A percentile compares a stretch with the other conserved stretches of the same genome.
Conservation (phyloP, 2,888 invertebrate species). For the Dryocosmus kuriphilus region DNA sequence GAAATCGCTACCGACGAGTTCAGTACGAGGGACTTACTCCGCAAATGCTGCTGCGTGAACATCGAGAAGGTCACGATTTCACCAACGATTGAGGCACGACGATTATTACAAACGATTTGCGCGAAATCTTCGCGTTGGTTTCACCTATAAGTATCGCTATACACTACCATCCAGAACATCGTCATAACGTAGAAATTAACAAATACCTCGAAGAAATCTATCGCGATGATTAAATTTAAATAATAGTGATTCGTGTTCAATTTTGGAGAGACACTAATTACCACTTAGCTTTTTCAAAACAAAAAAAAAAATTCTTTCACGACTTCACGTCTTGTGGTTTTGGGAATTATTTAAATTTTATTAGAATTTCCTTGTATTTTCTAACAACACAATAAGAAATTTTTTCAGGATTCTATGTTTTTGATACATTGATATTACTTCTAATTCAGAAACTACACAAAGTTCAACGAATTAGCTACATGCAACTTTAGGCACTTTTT, state of each 20-base stretch:
- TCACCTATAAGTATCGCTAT: conserved; percentile 25
- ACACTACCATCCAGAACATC: conserved; percentile 29
- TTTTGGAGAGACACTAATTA: background rate
- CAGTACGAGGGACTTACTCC: background rate
- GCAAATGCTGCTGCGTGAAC: conserved; percentile 19
- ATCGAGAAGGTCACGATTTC: conserved; percentile 43
- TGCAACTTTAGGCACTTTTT: background rate
- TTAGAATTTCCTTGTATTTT: no score
- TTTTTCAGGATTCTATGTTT: no score
- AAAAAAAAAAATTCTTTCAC: no score
- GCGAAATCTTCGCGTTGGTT: conserved; percentile 33
- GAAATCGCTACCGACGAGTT: conserved; percentile 10
- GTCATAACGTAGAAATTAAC: conserved; percentile 7
- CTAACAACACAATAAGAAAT: no score
- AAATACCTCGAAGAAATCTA: conserved; percentile 14
- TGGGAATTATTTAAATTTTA: no score
- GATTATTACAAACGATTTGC: conserved; percentile 39
- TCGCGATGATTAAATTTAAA: conserved; percentile 11
- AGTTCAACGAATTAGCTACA: no score
- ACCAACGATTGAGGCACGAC: conserved; percentile 24
- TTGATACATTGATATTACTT: no score
- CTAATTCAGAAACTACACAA: no score
- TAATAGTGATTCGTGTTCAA: background rate
- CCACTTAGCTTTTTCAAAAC: no score
- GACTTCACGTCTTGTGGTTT: no score